phyloP scores from a whole-genome alignment of 2,113 vertebrate species.

The Prionailurus bengalensis region DNA sequence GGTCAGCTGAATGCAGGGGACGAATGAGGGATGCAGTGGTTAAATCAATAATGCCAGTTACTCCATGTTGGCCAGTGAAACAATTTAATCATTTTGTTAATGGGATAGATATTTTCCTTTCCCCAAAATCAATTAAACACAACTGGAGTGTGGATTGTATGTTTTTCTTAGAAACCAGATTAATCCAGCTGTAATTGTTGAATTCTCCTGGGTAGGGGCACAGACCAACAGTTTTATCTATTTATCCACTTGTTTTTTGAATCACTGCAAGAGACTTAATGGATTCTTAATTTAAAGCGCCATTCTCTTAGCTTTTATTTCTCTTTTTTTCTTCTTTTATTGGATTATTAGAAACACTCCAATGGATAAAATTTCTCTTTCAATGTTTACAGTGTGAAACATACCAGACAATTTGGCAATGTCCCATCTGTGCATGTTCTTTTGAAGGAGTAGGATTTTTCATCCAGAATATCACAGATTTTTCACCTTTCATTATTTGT shows the following conservation, averaged over 20 bases:
- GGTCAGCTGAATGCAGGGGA: background rate
- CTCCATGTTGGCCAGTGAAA: background rate
- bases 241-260: slow-evolving; percentile 14
- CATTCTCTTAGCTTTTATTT: slow-evolving; percentile 32
- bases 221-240: background rate
- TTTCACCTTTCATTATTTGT: background rate
- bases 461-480: background rate
- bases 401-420: background rate
- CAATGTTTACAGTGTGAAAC: background rate
- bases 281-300: background rate
- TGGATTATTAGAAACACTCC: background rate
- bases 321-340: slow-evolving; percentile 6
- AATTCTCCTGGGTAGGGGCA: background rate
- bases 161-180: slow-evolving; percentile 41
- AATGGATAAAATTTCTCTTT: background rate
- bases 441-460: background rate
- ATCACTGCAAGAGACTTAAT: background rate
- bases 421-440: background rate
- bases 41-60: slow-evolving; percentile 4
- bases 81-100: slow-evolving; percentile 51
- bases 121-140: slow-evolving; percentile 47
- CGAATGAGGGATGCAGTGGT: background rate
- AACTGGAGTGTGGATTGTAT: background rate
- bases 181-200: background rate
- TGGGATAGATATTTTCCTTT: background rate